Evolutionary conservation across 2,888 invertebrate genomes (phyloP).

Genomic region (Nebria salina): DNA sequence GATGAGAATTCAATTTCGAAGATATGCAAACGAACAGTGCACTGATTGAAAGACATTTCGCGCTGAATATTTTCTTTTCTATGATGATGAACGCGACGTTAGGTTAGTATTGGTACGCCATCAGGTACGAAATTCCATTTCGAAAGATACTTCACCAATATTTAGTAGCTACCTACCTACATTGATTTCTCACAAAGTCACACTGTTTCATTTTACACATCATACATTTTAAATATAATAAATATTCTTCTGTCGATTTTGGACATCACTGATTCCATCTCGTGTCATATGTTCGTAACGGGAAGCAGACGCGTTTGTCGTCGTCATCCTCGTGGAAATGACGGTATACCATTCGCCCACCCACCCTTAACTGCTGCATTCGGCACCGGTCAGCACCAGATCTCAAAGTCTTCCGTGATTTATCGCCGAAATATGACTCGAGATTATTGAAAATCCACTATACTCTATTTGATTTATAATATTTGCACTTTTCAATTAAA

Average conservation of each 20-base stretch:
- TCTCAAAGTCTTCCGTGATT: constrained; percentile 4
- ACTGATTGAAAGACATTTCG: constrained; percentile 20
- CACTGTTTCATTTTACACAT: too few relatives aligned
- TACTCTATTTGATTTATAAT: constrained; percentile 2
- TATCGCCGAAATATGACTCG: constrained; percentile 15
- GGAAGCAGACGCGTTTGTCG: constrained; percentile 8
- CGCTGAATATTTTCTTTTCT: constrained; percentile 9
- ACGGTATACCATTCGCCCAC: constrained; percentile 2
- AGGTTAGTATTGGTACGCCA: not conserved
- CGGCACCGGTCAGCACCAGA: constrained; percentile 18
- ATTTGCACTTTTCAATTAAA: constrained; percentile 12
- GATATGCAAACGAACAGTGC: constrained; percentile 23
- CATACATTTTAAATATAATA: too few relatives aligned
- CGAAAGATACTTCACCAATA: not conserved
- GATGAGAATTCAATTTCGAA: constrained; percentile 23
- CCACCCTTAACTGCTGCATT: constrained; percentile 17
- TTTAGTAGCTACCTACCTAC: too few relatives aligned
- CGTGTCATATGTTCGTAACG: constrained; percentile 9
- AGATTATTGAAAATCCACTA: not conserved
- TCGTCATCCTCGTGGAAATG: constrained; percentile 8
- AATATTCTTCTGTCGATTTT: not conserved
- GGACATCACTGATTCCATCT: constrained; percentile 10
- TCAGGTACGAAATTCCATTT: not conserved
- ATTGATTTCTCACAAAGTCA: too few relatives aligned
- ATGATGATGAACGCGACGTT: not conserved